A percentile compares a stretch with the other conserved stretches of the same genome.
Evolutionary conservation across 2,797 vertebrate genomes (phyloP).

Genomic region (Enteromius paludinosus): DNA sequence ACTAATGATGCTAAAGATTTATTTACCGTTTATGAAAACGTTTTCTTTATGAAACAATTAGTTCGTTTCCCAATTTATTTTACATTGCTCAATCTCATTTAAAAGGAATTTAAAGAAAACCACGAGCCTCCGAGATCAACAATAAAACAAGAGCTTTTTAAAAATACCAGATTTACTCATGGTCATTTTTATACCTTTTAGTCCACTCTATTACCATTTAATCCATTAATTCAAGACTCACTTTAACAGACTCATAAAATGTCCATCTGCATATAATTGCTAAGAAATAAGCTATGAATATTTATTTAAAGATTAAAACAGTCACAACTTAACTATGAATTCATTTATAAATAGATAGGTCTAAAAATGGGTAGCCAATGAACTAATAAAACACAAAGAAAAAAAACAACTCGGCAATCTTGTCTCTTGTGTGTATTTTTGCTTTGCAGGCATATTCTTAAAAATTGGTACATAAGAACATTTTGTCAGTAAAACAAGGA

Average conservation of each 20-base stretch:
- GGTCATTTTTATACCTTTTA: not conserved
- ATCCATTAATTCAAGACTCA: slow-evolving; percentile 25
- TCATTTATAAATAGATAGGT: not conserved
- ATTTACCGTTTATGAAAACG: not conserved
- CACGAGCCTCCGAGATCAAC: not conserved
- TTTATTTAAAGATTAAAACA: slow-evolving; percentile 36
- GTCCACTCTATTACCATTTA: not conserved
- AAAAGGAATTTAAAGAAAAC: not conserved
- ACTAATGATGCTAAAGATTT: not conserved
- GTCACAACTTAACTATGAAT: not conserved
- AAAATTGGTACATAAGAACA: slow-evolving; percentile 66
- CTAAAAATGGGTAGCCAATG: not conserved
- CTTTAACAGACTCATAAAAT: slow-evolving; percentile 36
- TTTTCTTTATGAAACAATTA: not conserved
- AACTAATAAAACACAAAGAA: not conserved
- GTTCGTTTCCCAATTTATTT: not conserved
- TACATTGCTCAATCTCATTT: not conserved
- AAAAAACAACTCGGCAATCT: slow-evolving; percentile 39
- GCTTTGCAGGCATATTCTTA: slow-evolving; percentile 62
- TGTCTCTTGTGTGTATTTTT: slow-evolving; percentile 65
- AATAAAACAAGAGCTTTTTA: not conserved
- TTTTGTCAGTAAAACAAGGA: slow-evolving; percentile 65
- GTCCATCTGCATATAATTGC: slow-evolving; percentile 49
- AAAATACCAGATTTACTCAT: not conserved
- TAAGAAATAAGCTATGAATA: slow-evolving; percentile 29